Percentiles rank a stretch among this genome's conserved stretches.
phyloP scores from a whole-genome alignment of 2,113 vertebrate species.

The Hyla sarda region DNA sequence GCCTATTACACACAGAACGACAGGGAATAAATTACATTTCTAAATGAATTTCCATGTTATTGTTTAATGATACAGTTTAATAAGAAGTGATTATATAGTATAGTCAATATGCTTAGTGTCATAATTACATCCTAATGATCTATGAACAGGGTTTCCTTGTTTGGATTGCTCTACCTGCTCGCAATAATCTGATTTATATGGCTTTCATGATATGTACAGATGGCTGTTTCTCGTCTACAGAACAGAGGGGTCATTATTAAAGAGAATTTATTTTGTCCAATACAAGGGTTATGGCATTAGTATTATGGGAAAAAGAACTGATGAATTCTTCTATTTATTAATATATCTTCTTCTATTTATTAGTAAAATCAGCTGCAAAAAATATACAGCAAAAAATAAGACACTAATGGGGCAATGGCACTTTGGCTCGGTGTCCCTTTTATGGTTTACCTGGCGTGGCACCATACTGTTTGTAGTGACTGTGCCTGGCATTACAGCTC shows the following conservation, averaged over 20 bases:
- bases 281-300: background rate
- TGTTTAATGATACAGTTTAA: background rate
- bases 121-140: constrained; percentile 22
- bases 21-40: background rate
- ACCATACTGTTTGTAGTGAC: too few relatives aligned
- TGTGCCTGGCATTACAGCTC: too few relatives aligned
- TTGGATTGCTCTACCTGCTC: background rate
- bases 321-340: background rate
- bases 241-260: background rate
- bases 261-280: background rate
- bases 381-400: too few relatives aligned
- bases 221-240: background rate
- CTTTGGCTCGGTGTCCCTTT: too few relatives aligned
- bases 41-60: background rate
- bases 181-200: background rate
- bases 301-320: background rate
- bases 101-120: constrained; percentile 10
- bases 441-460: too few relatives aligned
- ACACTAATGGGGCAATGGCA: too few relatives aligned
- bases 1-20: background rate
- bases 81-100: background rate
- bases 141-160: background rate
- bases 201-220: background rate
- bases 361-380: too few relatives aligned
- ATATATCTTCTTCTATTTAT: too few relatives aligned